These are phyloP conservation scores for Enteromius unitaeniatus DNA, from an alignment of 2,797 vertebrate genomes.

Conservation along the genomic window DNA sequence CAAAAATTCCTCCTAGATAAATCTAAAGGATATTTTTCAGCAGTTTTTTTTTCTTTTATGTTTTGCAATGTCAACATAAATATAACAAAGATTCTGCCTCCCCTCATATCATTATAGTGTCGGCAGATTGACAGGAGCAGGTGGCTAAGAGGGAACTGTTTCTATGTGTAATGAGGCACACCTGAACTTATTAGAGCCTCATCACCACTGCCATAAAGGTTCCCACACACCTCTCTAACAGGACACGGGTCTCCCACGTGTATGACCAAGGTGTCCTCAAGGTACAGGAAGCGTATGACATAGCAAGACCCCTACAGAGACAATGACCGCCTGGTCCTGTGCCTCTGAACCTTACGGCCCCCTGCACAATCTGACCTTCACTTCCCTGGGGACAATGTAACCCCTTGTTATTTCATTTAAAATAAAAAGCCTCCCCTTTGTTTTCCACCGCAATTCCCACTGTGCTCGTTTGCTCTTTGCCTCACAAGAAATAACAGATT, in stretches of 20 bases:
- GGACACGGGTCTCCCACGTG: not conserved
- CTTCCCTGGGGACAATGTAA: not conserved
- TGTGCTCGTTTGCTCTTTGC: not conserved
- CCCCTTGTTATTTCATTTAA: not conserved
- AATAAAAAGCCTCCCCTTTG: slow-evolving; percentile 2
- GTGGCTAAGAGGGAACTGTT: slow-evolving; percentile 5
- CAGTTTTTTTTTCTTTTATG: no score
- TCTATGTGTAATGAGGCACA: slow-evolving; percentile 1
- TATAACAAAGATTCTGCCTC: not conserved
- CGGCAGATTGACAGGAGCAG: slow-evolving; percentile 3
- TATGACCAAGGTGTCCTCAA: not conserved
- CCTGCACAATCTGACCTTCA: slow-evolving; percentile 17
- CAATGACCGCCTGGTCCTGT: not conserved
- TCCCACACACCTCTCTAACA: not conserved
- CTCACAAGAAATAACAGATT: not conserved
- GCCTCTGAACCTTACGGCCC: slow-evolving; percentile 8
- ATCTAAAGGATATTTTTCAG: not conserved
- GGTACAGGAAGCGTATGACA: not conserved
- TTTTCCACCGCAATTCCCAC: slow-evolving; percentile 17
- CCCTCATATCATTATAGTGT: not conserved
- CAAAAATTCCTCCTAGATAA: not conserved
- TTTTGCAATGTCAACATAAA: not conserved
- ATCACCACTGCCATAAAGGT: not conserved
- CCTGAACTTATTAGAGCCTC: slow-evolving; percentile 5
- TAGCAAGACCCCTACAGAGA: not conserved